phyloP scores from a whole-genome alignment of 2,797 vertebrate species.

The Lepidocolaptes lacrymiger region DNA sequence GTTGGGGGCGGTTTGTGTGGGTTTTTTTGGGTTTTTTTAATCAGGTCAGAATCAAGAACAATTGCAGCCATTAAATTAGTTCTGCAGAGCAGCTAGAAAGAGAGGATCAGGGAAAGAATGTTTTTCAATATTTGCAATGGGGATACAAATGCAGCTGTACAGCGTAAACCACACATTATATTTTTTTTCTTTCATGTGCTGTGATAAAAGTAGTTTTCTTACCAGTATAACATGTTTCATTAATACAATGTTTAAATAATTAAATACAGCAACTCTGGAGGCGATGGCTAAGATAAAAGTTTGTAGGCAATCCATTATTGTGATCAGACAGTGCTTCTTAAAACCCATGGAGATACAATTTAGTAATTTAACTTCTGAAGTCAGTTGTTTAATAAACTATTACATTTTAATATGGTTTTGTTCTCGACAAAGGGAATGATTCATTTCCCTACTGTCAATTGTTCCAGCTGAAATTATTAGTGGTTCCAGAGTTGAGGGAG shows the following conservation, averaged over 20 bases:
- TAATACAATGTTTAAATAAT: conserved; percentile 76
- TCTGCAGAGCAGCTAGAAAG: conserved; percentile 65
- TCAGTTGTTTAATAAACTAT: conserved; percentile 71
- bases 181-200: conserved; percentile 58
- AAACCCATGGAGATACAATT: conserved; percentile 63
- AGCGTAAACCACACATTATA: conserved; percentile 19
- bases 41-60: conserved; percentile 72
- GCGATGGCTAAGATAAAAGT: conserved; percentile 70
- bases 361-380: conserved; percentile 72
- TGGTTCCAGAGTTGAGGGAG: neutral
- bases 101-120: neutral
- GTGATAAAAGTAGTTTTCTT: conserved; percentile 70
- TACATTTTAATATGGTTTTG: conserved; percentile 64
- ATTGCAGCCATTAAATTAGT: conserved; percentile 66
- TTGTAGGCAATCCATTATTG: conserved; percentile 71
- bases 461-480: conserved; percentile 51
- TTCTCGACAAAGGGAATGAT: conserved; percentile 57
- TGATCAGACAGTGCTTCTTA: conserved; percentile 63
- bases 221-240: conserved; percentile 70
- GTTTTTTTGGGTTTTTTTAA: neutral
- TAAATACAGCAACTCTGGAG: conserved; percentile 72
- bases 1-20: too few species aligned
- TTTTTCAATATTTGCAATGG: conserved; percentile 52
- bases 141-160: conserved; percentile 44
- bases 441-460: conserved; percentile 58